These are phyloP conservation scores for Myathropa florea DNA, from an alignment of 2,888 invertebrate species.

Conservation along the genomic window DNA sequence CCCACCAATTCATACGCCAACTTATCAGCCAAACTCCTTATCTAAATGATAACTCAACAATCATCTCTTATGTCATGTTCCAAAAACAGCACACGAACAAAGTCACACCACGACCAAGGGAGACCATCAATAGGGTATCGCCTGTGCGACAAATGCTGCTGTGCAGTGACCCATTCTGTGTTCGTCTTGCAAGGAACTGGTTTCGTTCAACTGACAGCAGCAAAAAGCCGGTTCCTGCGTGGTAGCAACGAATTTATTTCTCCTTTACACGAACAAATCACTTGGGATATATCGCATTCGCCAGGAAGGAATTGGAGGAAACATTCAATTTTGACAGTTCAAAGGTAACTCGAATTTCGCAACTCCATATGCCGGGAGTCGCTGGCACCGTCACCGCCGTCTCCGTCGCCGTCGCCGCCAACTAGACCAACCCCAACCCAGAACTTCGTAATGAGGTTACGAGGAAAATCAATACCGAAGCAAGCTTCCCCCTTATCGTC, in stretches of 20 bases:
- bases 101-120: not conserved
- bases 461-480: constrained; percentile 62
- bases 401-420: constrained; percentile 33
- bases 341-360: constrained; percentile 38
- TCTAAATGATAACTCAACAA: not conserved
- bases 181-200: constrained; percentile 45
- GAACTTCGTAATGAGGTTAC: constrained; percentile 65
- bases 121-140: constrained; percentile 12
- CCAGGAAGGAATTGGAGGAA: not conserved
- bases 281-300: not conserved
- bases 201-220: constrained; percentile 50
- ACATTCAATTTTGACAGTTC: constrained; percentile 21
- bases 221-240: constrained; percentile 70
- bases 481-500: constrained; percentile 4
- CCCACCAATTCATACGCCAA: not conserved
- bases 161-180: constrained; percentile 42
- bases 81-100: not conserved
- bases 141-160: not conserved
- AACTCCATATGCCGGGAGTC: constrained; percentile 21
- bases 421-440: constrained; percentile 67
- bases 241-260: constrained; percentile 40
- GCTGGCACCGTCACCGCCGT: not conserved
- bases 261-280: not conserved
- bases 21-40: not conserved
- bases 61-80: constrained; percentile 2